Conservation (phyloP, 2,113 vertebrate genomes). For the Aptenodytes forsteri region DNA sequence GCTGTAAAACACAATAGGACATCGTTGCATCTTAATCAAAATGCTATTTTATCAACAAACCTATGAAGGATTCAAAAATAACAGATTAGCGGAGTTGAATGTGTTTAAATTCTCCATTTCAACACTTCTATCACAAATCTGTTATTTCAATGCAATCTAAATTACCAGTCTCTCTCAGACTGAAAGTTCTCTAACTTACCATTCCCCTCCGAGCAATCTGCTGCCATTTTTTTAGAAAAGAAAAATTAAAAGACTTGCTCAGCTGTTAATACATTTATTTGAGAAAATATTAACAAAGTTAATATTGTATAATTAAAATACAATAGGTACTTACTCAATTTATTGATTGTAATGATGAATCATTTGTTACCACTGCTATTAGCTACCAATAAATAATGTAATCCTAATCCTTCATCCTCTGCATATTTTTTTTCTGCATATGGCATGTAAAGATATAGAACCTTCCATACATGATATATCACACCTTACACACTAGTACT, state of each 20-base stretch:
- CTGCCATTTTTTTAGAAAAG: conserved; percentile 76
- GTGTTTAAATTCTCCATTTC: not conserved
- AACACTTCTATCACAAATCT: not conserved
- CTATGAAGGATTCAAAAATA: not conserved
- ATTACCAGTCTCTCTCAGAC: conserved; percentile 40
- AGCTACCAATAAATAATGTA: not conserved
- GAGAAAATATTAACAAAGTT: conserved; percentile 34
- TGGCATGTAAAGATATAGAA: not conserved
- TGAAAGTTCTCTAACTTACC: conserved; percentile 74
- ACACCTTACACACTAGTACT: not conserved
- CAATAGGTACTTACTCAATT: not conserved
- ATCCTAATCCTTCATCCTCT: not conserved
- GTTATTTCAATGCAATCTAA: conserved; percentile 26
- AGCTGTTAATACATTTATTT: conserved; percentile 67
- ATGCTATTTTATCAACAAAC: not conserved
- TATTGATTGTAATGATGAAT: not conserved
- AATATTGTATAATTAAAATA: conserved; percentile 38
- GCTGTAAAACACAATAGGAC: not conserved
- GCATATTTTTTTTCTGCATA: not conserved
- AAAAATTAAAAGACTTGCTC: conserved; percentile 73
- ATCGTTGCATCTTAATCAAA: not conserved
- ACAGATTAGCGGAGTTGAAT: not conserved
- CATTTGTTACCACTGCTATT: not conserved
- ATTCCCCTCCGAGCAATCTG: conserved; percentile 74
- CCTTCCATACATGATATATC: not conserved